Percentiles rank a stretch among this genome's conserved stretches.
phyloP scores from a whole-genome alignment of 2,797 vertebrate genomes.

The Pipistrellus kuhlii region DNA sequence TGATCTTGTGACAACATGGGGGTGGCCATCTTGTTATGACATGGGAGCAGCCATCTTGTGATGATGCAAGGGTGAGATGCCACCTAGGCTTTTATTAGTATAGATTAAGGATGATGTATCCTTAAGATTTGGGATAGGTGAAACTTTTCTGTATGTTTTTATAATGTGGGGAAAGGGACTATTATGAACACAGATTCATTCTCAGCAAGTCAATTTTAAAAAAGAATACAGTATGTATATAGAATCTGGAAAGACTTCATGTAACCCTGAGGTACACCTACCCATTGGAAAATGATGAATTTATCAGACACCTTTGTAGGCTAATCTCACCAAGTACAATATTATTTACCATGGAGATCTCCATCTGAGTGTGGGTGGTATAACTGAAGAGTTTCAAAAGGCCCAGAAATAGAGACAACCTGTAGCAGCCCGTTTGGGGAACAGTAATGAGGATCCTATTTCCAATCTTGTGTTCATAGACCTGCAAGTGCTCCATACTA shows the following conservation, averaged over 20 bases:
- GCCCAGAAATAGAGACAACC: accelerated
- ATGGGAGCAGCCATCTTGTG: too few species aligned
- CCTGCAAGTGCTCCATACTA: not conserved
- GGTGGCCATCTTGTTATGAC: too few species aligned
- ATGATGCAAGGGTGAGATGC: too few species aligned
- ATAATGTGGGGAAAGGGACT: not conserved
- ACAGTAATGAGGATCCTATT: not conserved
- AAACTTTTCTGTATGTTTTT: not conserved
- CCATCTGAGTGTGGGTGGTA: too few species aligned
- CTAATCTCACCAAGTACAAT: not conserved
- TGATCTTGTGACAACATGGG: too few species aligned
- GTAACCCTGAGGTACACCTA: not conserved
- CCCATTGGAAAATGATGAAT: not conserved
- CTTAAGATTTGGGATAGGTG: not conserved
- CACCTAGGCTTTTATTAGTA: too few species aligned
- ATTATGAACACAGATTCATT: not conserved
- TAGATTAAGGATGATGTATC: not conserved
- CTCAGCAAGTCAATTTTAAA: not conserved
- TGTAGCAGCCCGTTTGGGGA: not conserved
- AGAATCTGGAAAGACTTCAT: not conserved
- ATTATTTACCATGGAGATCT: not conserved
- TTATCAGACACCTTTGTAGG: not conserved
- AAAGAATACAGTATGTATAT: not conserved
- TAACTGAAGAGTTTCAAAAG: not conserved
- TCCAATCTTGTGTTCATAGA: not conserved